A percentile compares a stretch with the other conserved stretches of the same genome.
phyloP scores from a whole-genome alignment of 2,797 vertebrate genomes.

The Ctenochaetus hawaiiensis region DNA sequence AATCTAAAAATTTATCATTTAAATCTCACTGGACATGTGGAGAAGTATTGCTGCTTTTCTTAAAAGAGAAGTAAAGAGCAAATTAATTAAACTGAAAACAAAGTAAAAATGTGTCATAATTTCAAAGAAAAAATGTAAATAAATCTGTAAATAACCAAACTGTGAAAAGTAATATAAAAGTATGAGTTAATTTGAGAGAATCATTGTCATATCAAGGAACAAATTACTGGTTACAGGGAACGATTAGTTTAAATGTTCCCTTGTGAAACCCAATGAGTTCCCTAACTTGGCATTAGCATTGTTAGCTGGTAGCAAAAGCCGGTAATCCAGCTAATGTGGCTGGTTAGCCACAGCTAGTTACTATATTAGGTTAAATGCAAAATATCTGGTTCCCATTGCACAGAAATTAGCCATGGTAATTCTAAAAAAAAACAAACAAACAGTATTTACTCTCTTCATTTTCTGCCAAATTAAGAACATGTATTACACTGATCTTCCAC shows the following conservation, averaged over 20 bases:
- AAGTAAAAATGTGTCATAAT: too few relatives aligned
- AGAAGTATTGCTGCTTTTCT: not conserved
- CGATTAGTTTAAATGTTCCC: not conserved
- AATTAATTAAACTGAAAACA: too few relatives aligned
- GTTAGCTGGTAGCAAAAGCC: not conserved
- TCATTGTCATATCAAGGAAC: not conserved
- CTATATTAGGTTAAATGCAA: not conserved
- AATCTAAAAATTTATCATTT: not conserved
- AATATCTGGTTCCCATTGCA: not conserved
- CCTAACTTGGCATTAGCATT: not conserved
- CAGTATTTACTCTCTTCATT: too few relatives aligned
- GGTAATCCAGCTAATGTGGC: too few relatives aligned
- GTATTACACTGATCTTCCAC: not conserved
- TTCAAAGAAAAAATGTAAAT: not conserved
- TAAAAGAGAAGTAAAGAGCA: not conserved
- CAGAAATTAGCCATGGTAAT: too few relatives aligned
- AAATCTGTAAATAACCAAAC: not conserved
- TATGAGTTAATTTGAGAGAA: not conserved
- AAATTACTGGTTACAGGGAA: not conserved
- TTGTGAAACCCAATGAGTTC: not conserved
- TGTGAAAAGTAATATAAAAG: not conserved
- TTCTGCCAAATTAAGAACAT: not conserved
- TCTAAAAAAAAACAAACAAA: too few relatives aligned
- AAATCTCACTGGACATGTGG: not conserved
- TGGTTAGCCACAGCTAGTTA: not conserved